phyloP scores from a whole-genome alignment of 2,888 invertebrate species.

The Axea sp. region DNA sequence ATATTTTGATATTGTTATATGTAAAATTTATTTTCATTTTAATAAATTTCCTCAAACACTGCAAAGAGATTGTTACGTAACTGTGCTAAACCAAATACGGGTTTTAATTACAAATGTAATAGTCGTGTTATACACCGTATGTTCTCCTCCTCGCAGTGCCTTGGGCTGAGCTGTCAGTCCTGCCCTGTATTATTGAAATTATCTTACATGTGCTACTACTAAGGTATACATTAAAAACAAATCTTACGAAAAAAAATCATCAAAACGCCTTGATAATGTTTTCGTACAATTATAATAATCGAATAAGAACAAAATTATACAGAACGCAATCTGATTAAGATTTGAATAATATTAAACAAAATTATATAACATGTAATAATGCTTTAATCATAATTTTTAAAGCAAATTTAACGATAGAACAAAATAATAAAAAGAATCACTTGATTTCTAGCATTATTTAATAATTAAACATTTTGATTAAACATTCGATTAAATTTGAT shows the following conservation, averaged over 20 bases:
- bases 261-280: no score
- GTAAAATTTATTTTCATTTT: conserved; percentile 21
- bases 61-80: conserved; percentile 30
- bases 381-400: no score
- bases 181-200: conserved; percentile 51
- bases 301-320: no score
- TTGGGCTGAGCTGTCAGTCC: conserved; percentile 38
- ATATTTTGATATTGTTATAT: conserved; percentile 11
- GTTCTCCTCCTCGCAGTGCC: conserved; percentile 26
- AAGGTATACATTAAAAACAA: conserved; percentile 9
- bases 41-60: conserved; percentile 7
- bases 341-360: no score
- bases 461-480: no score
- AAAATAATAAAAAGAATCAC: no score
- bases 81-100: conserved; percentile 38
- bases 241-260: not conserved
- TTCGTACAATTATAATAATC: no score
- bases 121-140: conserved; percentile 39
- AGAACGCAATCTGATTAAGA: no score
- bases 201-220: not conserved
- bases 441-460: no score
- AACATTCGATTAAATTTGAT: no score
- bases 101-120: conserved; percentile 55
- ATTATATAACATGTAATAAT: no score
- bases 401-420: no score